Percentiles rank a stretch among this genome's conserved stretches.
phyloP scores from a whole-genome alignment of 2,797 vertebrate species.

The Xiphophorus birchmanni region DNA sequence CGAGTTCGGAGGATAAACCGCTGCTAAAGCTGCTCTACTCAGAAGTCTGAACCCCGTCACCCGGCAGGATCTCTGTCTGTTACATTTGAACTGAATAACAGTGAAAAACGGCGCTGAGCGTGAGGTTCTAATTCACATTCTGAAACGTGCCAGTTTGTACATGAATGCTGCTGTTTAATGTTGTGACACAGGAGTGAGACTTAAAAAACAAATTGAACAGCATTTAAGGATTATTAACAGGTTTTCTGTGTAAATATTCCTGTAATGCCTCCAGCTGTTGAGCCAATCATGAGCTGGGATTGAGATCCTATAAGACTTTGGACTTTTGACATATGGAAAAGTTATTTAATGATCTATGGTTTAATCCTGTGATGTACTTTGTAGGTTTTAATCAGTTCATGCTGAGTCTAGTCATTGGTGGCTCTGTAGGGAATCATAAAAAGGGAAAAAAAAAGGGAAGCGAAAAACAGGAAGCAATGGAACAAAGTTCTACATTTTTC shows the following conservation, averaged over 20 bases:
- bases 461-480: background rate
- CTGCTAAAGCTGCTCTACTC: background rate
- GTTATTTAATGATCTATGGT: background rate
- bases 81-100: conserved; percentile 4
- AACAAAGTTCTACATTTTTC: background rate
- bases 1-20: background rate
- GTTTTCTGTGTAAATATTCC: conserved; percentile 2
- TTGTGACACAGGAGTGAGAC: background rate
- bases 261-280: background rate
- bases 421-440: background rate
- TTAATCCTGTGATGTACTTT: background rate
- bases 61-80: conserved; percentile 1
- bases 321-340: background rate
- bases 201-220: background rate
- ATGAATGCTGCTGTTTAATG: conserved; percentile 13
- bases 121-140: conserved; percentile 26
- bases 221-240: background rate
- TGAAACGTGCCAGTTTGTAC: conserved; percentile 47
- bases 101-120: background rate
- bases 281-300: background rate
- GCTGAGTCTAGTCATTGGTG: background rate
- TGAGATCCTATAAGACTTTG: background rate
- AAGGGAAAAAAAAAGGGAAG: background rate
- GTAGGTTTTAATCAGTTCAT: background rate
- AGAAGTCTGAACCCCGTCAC: background rate